Percentiles rank a stretch among this genome's conserved stretches.
Evolutionary conservation across 1,140 invertebrate genomes (phyloP).

Genomic region (Leptopilina clavipes): DNA sequence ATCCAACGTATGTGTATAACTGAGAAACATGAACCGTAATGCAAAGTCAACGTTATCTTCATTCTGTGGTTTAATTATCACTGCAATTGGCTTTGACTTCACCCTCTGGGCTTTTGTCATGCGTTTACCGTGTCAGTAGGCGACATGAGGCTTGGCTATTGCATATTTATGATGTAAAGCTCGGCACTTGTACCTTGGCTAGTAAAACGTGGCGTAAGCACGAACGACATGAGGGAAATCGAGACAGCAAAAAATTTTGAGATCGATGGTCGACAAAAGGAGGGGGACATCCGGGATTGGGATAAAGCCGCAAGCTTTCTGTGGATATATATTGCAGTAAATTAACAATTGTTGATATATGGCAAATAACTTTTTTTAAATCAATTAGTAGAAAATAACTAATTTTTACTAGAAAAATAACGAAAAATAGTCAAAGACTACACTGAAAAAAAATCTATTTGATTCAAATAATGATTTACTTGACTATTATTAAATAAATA

Average conservation of each 20-base stretch:
- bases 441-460: too few species aligned
- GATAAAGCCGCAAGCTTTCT: not conserved
- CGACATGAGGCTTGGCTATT: conserved; percentile 34
- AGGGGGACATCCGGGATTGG: not conserved
- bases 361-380: too few species aligned
- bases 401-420: too few species aligned
- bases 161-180: conserved; percentile 43
- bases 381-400: too few species aligned
- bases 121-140: conserved; percentile 42
- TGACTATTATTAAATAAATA: too few species aligned
- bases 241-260: not conserved
- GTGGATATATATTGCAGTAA: too few species aligned
- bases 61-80: conserved; percentile 26
- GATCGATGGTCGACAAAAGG: not conserved
- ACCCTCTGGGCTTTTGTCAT: conserved; percentile 34
- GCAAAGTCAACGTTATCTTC: conserved; percentile 14
- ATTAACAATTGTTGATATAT: too few species aligned
- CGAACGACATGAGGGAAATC: not conserved
- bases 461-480: too few species aligned
- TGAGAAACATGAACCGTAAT: conserved; percentile 13
- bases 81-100: conserved; percentile 18
- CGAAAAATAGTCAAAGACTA: too few species aligned
- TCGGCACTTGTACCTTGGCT: conserved; percentile 15
- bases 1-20: not conserved
- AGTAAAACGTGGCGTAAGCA: conserved; percentile 24